Base-by-base conservation (phyloP, 2,113 vertebrate species). In the Malurus melanocephalus region DNA sequence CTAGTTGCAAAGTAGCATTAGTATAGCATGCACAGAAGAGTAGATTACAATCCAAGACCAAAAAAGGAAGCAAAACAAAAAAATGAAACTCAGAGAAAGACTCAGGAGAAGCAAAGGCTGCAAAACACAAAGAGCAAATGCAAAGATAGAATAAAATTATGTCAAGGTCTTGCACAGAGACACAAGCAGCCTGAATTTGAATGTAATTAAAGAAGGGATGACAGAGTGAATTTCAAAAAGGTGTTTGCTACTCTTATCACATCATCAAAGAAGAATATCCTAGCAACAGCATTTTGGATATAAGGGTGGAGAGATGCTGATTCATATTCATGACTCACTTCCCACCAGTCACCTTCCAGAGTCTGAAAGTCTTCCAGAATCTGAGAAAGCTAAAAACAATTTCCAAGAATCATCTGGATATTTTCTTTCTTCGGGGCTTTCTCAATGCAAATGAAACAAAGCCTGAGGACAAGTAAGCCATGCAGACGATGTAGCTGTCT, bases 281-380 rank as follows among this genome's bases (percentile, higher is more conserved):
- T 91, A 94, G 93, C 87, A 95, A 96, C 85, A 80, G 87, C 76
- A 75, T 92, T 94, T 95, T 93, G 94, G 80, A 77, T 79, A 52
- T 22, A 67, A 89, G 68, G 76, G 82, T 43, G 72, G 91, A 85
- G 87, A 82, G 89, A 91, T 49, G 43, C 24, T 35, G 72, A 92
- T 95, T 94, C 79, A 92, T 81, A 88, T 90, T 93, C 84, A 93
- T 93, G 51, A 87, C 55, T 91, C 51, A 19, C 35, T 80, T 92
- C 67, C 62, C 46, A 51, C 51, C 87, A 90, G 59, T 28, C n/a
- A 69, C 75, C 75, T 68, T 87, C 28, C 52, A 46, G 16, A 79
- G 55, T 53, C 42, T 69, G 38, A 32, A 87, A 84, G 48, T 55
- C 66, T 62, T 85, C 81, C 32, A 76, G 55, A 59, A 85, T 65